Conservation (phyloP, 2,113 vertebrate species). For the Cyanoderma ruficeps region DNA sequence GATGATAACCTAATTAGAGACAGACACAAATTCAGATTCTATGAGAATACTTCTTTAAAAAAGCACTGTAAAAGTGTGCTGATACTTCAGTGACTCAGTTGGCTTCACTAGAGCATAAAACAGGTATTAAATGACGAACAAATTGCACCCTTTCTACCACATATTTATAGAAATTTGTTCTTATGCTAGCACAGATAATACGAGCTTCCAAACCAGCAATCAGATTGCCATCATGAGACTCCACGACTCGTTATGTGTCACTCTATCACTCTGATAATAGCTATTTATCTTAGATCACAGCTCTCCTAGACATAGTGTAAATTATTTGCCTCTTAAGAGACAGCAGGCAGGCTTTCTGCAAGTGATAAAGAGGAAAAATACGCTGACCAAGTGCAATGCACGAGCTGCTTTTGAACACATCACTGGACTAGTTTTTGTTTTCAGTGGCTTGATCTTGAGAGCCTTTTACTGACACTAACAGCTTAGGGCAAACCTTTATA, state of each 20-base stretch:
- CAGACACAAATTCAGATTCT: not conserved
- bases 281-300: not conserved
- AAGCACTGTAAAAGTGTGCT: not conserved
- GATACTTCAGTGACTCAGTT: not conserved
- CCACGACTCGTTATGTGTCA: not conserved
- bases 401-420: not conserved
- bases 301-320: not conserved
- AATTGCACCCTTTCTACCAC: not conserved
- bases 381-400: not conserved
- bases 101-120: not conserved
- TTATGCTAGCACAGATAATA: not conserved
- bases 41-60: not conserved
- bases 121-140: not conserved
- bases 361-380: slow-evolving; percentile 13
- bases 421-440: not conserved
- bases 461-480: not conserved
- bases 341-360: not conserved
- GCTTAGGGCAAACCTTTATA: not conserved
- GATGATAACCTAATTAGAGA: not conserved
- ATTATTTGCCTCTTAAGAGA: slow-evolving; percentile 14
- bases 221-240: not conserved
- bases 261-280: not conserved
- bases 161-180: not conserved
- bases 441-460: not conserved
- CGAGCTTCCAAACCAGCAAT: not conserved